Base-by-base conservation (phyloP, 2,113 vertebrate species). In the Sus scrofa region DNA sequence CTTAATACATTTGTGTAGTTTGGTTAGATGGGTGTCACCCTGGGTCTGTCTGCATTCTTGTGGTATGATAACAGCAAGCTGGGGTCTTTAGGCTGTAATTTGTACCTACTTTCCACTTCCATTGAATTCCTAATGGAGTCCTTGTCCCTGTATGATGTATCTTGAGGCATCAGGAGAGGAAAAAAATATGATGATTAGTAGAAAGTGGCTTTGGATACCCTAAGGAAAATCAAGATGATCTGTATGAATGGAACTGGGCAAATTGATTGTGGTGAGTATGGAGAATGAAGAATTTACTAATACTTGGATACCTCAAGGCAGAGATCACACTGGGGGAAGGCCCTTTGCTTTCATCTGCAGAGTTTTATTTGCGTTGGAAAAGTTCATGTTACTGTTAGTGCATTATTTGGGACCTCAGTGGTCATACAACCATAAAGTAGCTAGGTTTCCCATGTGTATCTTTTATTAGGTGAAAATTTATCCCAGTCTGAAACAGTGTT, bases 341-440 rank as follows among this genome's bases (percentile, higher is more conserved):
- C 20, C n/a, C 39, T 63, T 81, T 88, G 14, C 19, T 86, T 27
- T 85, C 62, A 81, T 70, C 37, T 74, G 7, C 54, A 65, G 14
- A n/a, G 88, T 96, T 89, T 83, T 91, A 88, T 85, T 8, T 79
- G 14, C 71, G 15, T 95, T 91, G 78, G 65, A 87, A 87, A 94
- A 94, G 70, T 63, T 54, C 1, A 6, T 71, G 1, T 58, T 75
- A 62, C 44, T 54, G 2, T 84, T 77, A 92, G 16, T 77, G 74
- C 11, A 44, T 86, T 95, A 32, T 75, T 60, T 93, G 62, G 11
- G 26, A 77, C 56, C 70, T 56, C 20, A 54, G 0, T 89, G 68
- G 24, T 78, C n/a, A 62, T 52, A 14, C 7, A 91, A 52, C 63
- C 63, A 18, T 89, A 18, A 65, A 81, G 32, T 81, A 82, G 34